These are phyloP conservation scores for Drosophila neonasuta DNA, from an alignment of 2,888 invertebrate genomes.

Conservation along the genomic window DNA sequence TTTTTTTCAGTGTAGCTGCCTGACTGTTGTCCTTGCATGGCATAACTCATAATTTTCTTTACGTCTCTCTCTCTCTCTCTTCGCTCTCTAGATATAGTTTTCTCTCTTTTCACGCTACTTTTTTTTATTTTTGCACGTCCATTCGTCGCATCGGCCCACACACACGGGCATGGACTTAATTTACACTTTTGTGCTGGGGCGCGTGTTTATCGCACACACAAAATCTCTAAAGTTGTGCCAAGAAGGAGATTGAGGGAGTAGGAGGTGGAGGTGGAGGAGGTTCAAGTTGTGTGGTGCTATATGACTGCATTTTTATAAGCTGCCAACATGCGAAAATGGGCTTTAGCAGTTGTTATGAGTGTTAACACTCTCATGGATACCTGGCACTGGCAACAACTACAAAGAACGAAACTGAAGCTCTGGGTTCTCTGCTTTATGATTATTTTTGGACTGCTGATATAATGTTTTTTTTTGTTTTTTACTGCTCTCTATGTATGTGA, in stretches of 20 bases:
- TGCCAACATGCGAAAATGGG: constrained; percentile 81
- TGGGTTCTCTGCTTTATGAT: constrained; percentile 38
- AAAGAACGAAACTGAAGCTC: constrained; percentile 37
- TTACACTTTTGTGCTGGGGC: constrained; percentile 78
- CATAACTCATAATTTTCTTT: constrained; percentile 74
- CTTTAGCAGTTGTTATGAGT: constrained; percentile 79
- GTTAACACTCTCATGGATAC: constrained; percentile 74
- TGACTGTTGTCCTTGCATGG: constrained; percentile 68
- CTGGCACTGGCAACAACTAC: constrained; percentile 43
- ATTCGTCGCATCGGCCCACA: constrained; percentile 55
- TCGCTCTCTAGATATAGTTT: constrained; percentile 7
- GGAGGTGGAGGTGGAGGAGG: not conserved
- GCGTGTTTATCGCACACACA: constrained; percentile 76
- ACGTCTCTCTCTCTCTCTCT: constrained; percentile 22
- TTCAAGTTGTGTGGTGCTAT: constrained; percentile 47
- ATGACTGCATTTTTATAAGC: constrained; percentile 78
- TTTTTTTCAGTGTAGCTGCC: constrained; percentile 4
- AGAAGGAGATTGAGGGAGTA: constrained; percentile 14
- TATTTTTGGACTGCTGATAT: constrained; percentile 67
- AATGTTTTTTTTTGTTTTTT: constrained; percentile 56
- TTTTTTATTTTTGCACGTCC: constrained; percentile 4
- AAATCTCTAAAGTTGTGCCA: constrained; percentile 73
- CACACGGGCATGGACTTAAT: constrained; percentile 70
- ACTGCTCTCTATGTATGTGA: constrained; percentile 45
- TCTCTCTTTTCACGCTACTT: not conserved